A percentile compares a stretch with the other conserved stretches of the same genome.
These are phyloP conservation scores for Amniataba percoides DNA, from an alignment of 2,797 vertebrate species.

Conservation along the genomic window DNA sequence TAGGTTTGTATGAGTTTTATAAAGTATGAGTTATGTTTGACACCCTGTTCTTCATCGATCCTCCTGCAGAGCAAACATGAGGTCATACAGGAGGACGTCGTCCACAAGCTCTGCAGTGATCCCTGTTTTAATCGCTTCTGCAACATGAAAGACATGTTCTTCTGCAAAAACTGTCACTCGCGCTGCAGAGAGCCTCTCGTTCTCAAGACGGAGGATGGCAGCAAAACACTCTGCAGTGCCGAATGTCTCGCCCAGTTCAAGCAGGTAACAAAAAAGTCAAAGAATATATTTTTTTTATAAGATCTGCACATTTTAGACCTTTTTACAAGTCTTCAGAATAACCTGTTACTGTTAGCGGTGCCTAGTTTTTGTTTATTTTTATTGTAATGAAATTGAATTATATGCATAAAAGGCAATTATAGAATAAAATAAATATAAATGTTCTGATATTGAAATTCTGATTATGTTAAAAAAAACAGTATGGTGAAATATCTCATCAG, in stretches of 20 bases:
- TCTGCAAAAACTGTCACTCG: slow-evolving; percentile 89
- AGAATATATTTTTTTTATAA: no score
- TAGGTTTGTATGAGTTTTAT: background rate
- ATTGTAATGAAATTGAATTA: background rate
- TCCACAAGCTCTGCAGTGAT: slow-evolving; percentile 93
- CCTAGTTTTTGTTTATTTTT: background rate
- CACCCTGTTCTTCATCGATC: background rate
- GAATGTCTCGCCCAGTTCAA: slow-evolving; percentile 87
- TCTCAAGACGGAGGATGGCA: slow-evolving; percentile 86
- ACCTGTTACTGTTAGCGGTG: background rate
- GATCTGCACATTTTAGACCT: background rate
- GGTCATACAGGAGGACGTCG: slow-evolving; percentile 87
- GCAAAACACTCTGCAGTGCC: slow-evolving; percentile 89
- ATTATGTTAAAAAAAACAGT: no score
- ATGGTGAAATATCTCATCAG: no score
- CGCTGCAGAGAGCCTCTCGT: slow-evolving; percentile 84
- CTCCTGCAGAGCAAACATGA: slow-evolving; percentile 89
- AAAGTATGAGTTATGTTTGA: background rate
- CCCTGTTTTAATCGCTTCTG: slow-evolving; percentile 92
- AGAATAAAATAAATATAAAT: background rate
- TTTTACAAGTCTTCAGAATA: background rate
- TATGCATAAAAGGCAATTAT: background rate
- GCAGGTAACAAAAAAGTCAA: slow-evolving; percentile 81
- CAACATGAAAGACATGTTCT: slow-evolving; percentile 87
- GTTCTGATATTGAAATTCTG: no score